These are phyloP conservation scores for Sebastes hopkinsi DNA, from an alignment of 2,797 vertebrate genomes.

Conservation along the genomic window DNA sequence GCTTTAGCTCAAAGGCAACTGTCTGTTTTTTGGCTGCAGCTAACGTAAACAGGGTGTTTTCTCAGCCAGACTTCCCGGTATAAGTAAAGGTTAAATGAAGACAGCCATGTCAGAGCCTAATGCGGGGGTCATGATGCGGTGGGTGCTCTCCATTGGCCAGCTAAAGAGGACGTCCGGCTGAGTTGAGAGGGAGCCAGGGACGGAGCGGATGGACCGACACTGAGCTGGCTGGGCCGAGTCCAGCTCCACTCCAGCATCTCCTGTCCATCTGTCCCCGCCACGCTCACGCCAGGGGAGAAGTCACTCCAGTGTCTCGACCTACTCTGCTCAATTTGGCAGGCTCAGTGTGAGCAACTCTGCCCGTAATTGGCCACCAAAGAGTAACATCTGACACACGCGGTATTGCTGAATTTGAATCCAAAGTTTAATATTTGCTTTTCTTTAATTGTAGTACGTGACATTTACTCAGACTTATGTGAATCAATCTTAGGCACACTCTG, in stretches of 20 bases:
- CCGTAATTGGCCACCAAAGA: slow-evolving; percentile 58
- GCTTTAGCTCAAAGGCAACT: slow-evolving; percentile 31
- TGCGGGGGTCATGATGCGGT: slow-evolving; percentile 51
- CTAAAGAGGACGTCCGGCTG: slow-evolving; percentile 67
- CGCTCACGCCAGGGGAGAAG: slow-evolving; percentile 53
- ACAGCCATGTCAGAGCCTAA: slow-evolving; percentile 73
- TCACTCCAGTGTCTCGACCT: slow-evolving; percentile 65
- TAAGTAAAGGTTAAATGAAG: slow-evolving; percentile 79
- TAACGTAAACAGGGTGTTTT: slow-evolving; percentile 44
- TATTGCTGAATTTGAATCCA: background rate
- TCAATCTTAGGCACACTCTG: background rate
- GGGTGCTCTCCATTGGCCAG: slow-evolving; percentile 61
- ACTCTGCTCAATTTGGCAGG: slow-evolving; percentile 67
- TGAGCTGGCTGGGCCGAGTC: slow-evolving; percentile 67
- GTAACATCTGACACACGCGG: slow-evolving; percentile 26
- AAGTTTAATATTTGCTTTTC: slow-evolving; percentile 16
- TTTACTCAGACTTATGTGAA: background rate
- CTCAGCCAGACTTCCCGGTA: slow-evolving; percentile 55
- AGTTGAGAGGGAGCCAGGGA: slow-evolving; percentile 68
- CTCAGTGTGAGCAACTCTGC: slow-evolving; percentile 33
- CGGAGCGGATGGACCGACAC: slow-evolving; percentile 72
- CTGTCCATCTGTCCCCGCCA: slow-evolving; percentile 77
- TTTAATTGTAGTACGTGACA: background rate
- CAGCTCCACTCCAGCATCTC: slow-evolving; percentile 72
- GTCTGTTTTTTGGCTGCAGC: slow-evolving; percentile 42